Conservation (phyloP, 2,888 invertebrate genomes). For the Aplocera efformata region DNA sequence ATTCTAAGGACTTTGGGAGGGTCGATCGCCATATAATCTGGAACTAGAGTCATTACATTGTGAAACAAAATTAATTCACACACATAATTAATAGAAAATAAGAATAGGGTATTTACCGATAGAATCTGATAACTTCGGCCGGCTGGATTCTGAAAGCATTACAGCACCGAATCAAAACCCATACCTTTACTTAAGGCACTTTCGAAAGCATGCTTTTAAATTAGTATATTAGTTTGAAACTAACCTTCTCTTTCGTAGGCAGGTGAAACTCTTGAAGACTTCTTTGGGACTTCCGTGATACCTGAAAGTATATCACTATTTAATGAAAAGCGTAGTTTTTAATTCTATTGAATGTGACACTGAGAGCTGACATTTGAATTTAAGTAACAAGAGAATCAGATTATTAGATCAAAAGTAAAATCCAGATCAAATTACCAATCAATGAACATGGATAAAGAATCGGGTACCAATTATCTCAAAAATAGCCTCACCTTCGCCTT, state of each 20-base stretch:
- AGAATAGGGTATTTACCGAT: constrained; percentile 34
- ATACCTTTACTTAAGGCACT: background rate
- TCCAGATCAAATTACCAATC: too few species aligned
- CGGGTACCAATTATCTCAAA: too few species aligned
- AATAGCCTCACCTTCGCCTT: constrained; percentile 57
- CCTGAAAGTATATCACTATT: constrained; percentile 25
- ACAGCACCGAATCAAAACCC: constrained; percentile 1
- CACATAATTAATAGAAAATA: background rate
- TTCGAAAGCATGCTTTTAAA: background rate
- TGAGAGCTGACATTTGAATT: background rate
- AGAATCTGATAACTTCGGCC: constrained; percentile 19
- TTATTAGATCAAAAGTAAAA: too few species aligned
- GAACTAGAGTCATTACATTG: constrained; percentile 32
- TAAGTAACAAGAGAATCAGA: too few species aligned
- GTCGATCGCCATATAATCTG: constrained; percentile 45
- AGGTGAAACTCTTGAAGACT: constrained; percentile 19
- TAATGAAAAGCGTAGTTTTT: constrained; percentile 4
- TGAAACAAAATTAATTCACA: constrained; percentile 12
- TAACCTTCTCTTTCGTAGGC: constrained; percentile 19
- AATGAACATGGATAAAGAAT: too few species aligned
- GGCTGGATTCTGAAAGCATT: constrained; percentile 26
- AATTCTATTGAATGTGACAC: background rate
- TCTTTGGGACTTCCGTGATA: constrained; percentile 18
- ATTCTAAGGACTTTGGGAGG: constrained; percentile 35
- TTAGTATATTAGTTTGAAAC: constrained; percentile 3